These are phyloP conservation scores for Apeltes quadracus DNA, from an alignment of 2,113 vertebrate genomes.

Conservation along the genomic window DNA sequence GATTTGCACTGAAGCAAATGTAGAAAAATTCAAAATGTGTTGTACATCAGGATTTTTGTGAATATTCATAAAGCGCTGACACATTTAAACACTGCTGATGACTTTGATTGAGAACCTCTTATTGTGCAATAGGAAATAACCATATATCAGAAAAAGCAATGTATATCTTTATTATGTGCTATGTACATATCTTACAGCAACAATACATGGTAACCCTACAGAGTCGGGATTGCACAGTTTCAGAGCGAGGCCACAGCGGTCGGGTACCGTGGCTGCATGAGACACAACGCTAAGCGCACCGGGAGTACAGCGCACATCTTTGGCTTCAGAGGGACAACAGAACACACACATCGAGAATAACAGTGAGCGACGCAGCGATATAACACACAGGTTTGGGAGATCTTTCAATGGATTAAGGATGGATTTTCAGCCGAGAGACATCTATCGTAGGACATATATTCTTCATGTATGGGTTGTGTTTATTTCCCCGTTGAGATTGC, in stretches of 20 bases:
- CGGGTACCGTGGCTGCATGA: slow-evolving; percentile 62
- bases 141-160: slow-evolving; percentile 69
- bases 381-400: background rate
- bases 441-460: background rate
- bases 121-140: background rate
- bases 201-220: slow-evolving; percentile 72
- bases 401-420: background rate
- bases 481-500: background rate
- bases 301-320: slow-evolving; percentile 67
- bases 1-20: background rate
- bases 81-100: background rate
- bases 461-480: slow-evolving; percentile 3
- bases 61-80: background rate
- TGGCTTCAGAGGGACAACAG: slow-evolving; percentile 67
- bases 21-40: background rate
- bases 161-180: slow-evolving; percentile 80
- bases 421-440: background rate
- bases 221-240: slow-evolving; percentile 77
- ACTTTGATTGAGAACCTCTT: background rate
- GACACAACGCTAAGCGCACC: slow-evolving; percentile 44
- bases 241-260: slow-evolving; percentile 75
- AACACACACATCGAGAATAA: background rate
- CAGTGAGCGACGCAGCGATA: background rate
- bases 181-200: slow-evolving; percentile 81
- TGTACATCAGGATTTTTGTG: background rate